These are phyloP conservation scores for Eulemur macaco DNA, from an alignment of 2,113 vertebrate genomes.

Conservation along the genomic window DNA sequence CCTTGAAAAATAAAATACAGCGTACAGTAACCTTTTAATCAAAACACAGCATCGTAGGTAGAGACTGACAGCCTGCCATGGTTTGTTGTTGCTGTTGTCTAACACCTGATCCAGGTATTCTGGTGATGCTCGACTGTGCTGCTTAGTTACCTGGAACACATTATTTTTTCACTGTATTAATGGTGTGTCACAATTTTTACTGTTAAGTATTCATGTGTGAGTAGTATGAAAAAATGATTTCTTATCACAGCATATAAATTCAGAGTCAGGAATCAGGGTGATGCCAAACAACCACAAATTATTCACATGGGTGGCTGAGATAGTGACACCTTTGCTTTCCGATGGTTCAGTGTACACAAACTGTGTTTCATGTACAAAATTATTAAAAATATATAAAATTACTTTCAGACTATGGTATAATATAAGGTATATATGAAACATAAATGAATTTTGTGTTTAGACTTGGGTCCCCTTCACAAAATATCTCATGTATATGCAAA, in stretches of 20 bases:
- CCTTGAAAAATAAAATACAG: neutral
- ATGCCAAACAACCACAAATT: neutral
- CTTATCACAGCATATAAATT: neutral
- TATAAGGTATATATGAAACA: neutral
- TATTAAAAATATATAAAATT: neutral
- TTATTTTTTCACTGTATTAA: neutral
- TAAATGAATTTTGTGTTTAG: neutral
- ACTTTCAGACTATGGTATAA: neutral
- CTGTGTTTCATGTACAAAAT: neutral
- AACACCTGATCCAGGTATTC: neutral
- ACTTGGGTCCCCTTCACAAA: neutral
- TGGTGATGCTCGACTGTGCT: neutral
- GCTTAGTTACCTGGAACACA: neutral
- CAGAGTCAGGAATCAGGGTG: neutral
- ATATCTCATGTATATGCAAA: neutral
- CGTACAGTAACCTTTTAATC: neutral
- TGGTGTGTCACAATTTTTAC: neutral
- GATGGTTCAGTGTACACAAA: neutral
- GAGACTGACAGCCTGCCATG: neutral
- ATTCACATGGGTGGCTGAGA: neutral
- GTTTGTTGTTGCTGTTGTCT: neutral
- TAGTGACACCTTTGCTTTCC: neutral
- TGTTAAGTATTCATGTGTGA: neutral
- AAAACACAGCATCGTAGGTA: neutral
- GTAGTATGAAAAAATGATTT: neutral